Conservation (phyloP, 2,888 invertebrate species). For the Lasioglossum malachurum region DNA sequence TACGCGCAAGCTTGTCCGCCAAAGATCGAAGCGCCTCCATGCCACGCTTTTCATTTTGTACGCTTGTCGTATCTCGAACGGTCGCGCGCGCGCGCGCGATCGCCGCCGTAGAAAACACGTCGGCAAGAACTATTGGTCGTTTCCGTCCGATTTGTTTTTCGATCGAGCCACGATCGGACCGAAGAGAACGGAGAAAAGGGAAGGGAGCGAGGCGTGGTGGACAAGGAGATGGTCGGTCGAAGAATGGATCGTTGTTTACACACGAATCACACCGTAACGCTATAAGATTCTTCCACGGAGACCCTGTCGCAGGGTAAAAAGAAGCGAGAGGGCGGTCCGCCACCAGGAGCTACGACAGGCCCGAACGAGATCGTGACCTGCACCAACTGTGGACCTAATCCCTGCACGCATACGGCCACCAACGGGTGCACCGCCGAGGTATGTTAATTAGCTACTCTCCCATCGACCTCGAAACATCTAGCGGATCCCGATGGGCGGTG, state of each 20-base stretch:
- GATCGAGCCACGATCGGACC: background rate
- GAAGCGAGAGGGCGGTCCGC: constrained; percentile 89
- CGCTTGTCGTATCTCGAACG: constrained; percentile 43
- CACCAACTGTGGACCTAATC: constrained; percentile 92
- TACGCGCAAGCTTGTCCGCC: constrained; percentile 65
- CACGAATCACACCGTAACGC: constrained; percentile 55
- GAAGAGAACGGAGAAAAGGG: background rate
- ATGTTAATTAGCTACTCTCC: constrained; percentile 76
- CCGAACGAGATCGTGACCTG: constrained; percentile 94
- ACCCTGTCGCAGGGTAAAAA: constrained; percentile 91
- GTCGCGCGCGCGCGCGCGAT: background rate
- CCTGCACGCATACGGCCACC: constrained; percentile 94
- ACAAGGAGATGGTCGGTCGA: constrained; percentile 58
- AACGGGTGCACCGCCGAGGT: constrained; percentile 96
- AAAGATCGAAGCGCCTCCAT: constrained; percentile 54
- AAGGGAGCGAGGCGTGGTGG: background rate
- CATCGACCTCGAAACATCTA: constrained; percentile 15
- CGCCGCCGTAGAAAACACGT: background rate
- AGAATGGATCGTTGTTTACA: constrained; percentile 77
- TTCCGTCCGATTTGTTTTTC: background rate
- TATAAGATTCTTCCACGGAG: constrained; percentile 81
- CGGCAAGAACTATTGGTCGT: background rate
- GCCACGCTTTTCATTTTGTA: constrained; percentile 60
- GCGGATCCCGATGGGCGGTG: background rate
- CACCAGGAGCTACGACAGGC: constrained; percentile 84